A percentile compares a stretch with the other conserved stretches of the same genome.
These are phyloP conservation scores for Sialis lutaria DNA, from an alignment of 2,888 invertebrate genomes.

Conservation along the genomic window DNA sequence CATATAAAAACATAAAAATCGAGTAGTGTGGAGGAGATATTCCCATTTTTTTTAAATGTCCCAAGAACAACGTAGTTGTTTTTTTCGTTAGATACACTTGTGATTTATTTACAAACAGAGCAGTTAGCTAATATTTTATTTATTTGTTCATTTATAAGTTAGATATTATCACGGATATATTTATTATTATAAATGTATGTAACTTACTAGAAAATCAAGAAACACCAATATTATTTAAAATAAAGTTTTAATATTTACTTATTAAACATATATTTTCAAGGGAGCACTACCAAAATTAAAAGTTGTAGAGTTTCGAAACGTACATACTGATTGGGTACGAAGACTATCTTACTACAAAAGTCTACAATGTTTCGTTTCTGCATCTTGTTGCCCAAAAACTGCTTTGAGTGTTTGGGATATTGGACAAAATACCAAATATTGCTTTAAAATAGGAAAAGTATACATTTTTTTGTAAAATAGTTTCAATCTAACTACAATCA, in stretches of 20 bases:
- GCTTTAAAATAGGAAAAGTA: slow-evolving; percentile 37
- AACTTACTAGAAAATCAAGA: too few species aligned
- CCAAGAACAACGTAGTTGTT: too few species aligned
- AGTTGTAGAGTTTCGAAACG: slow-evolving; percentile 33
- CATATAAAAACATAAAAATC: too few species aligned
- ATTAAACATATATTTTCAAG: slow-evolving; percentile 1
- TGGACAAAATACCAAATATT: slow-evolving; percentile 32
- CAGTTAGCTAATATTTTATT: too few species aligned
- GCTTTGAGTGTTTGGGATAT: slow-evolving; percentile 45
- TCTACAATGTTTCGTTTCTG: slow-evolving; percentile 50
- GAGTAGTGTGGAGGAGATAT: too few species aligned
- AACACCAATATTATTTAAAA: neutral
- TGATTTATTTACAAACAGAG: too few species aligned
- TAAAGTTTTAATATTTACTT: too few species aligned
- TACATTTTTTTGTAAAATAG: neutral
- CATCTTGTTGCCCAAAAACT: slow-evolving; percentile 20
- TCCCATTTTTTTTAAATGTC: too few species aligned
- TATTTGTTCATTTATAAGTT: too few species aligned
- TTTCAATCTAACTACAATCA: neutral
- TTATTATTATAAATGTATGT: too few species aligned
- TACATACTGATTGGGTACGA: slow-evolving; percentile 51
- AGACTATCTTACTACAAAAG: slow-evolving; percentile 50
- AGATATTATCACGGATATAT: too few species aligned
- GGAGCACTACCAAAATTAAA: slow-evolving; percentile 30
- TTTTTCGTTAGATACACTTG: too few species aligned